Conservation (phyloP, 2,797 vertebrate genomes). For the Parambassis ranga region DNA sequence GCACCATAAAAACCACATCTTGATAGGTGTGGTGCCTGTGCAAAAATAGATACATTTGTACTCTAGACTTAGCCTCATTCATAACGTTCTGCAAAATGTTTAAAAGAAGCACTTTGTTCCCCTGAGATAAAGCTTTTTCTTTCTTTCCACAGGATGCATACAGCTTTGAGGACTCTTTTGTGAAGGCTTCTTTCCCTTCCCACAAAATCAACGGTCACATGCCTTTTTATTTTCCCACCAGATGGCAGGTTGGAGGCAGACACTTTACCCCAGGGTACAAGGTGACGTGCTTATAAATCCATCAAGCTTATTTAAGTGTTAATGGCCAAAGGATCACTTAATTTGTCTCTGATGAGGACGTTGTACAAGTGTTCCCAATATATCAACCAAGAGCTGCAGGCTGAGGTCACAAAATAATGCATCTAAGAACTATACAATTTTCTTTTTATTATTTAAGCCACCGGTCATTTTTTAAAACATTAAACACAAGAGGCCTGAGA, state of each 20-base stretch:
- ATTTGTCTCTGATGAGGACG: constrained; percentile 63
- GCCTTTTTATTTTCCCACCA: constrained; percentile 40
- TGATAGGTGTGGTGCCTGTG: background rate
- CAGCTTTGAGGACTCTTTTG: constrained; percentile 9
- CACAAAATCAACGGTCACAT: constrained; percentile 30
- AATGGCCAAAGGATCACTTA: constrained; percentile 54
- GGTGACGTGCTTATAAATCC: constrained; percentile 55
- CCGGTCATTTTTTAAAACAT: background rate
- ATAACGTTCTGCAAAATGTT: background rate
- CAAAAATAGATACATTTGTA: background rate
- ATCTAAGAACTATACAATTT: background rate
- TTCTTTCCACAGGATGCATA: background rate
- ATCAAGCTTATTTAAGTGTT: constrained; percentile 59
- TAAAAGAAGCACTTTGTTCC: background rate
- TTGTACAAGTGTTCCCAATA: constrained; percentile 33
- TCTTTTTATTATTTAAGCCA: background rate
- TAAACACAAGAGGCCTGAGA: background rate
- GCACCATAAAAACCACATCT: constrained; percentile 26
- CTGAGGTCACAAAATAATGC: background rate
- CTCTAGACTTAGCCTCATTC: background rate
- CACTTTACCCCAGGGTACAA: constrained; percentile 37
- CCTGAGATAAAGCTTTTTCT: background rate
- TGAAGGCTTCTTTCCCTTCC: background rate
- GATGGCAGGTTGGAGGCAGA: constrained; percentile 64
- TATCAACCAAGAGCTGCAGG: background rate